Percentiles rank a stretch among this genome's conserved stretches.
These are phyloP conservation scores for Sturnus vulgaris DNA, from an alignment of 2,113 vertebrate species.

Conservation along the genomic window DNA sequence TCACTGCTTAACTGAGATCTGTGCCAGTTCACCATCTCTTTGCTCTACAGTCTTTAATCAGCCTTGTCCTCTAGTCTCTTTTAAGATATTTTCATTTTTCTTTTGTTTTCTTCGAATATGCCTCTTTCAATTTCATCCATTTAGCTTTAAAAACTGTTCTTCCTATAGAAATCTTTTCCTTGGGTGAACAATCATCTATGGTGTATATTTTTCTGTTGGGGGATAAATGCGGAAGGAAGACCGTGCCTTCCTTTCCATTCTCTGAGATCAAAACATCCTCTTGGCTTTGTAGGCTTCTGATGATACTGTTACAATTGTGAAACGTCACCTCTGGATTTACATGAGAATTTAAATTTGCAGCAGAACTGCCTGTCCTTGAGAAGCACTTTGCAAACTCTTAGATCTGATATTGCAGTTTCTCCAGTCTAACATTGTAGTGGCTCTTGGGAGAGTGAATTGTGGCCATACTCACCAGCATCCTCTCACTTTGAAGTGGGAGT, in stretches of 20 bases:
- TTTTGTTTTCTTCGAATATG: background rate
- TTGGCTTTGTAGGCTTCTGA: background rate
- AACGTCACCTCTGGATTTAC: background rate
- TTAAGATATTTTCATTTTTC: background rate
- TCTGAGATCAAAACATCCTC: background rate
- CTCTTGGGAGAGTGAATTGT: background rate
- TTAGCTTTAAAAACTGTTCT: background rate
- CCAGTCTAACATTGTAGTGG: fast-evolving
- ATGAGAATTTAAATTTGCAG: background rate
- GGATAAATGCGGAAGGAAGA: background rate
- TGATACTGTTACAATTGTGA: background rate
- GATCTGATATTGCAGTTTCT: background rate
- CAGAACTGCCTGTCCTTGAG: background rate
- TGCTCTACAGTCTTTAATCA: background rate
- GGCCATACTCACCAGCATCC: background rate
- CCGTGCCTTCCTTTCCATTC: background rate
- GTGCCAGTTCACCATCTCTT: background rate
- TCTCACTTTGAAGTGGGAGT: background rate
- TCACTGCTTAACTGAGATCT: background rate
- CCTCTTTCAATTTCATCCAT: background rate
- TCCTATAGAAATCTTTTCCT: background rate
- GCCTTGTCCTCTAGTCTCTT: background rate
- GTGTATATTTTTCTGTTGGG: background rate
- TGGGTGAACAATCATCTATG: background rate
- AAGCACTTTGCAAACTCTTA: background rate